These are phyloP conservation scores for Pterobdella sp. DNA, from an alignment of 2,888 invertebrate species.

Conservation along the genomic window DNA sequence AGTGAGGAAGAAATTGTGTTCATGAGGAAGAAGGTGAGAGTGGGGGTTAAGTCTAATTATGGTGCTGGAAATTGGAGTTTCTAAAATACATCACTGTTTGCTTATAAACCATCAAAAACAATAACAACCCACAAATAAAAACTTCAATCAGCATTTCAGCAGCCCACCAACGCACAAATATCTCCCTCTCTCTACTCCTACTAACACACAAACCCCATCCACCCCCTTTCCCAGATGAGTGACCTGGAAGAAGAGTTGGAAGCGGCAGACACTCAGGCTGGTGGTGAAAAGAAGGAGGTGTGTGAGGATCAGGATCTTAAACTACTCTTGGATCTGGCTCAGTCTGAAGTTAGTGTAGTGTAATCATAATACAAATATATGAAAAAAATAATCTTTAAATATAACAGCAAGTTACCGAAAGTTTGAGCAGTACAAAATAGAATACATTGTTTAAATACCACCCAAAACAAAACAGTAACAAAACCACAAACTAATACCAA, in stretches of 20 bases:
- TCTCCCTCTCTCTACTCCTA: not conserved
- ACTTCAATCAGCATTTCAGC: not conserved
- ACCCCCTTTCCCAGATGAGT: conserved; percentile 58
- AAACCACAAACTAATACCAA: not conserved
- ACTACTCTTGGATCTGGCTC: conserved; percentile 75
- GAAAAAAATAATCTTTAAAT: too few relatives aligned
- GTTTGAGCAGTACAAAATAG: too few relatives aligned
- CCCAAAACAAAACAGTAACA: not conserved
- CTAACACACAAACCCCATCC: not conserved
- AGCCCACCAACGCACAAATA: not conserved
- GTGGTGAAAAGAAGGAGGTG: conserved; percentile 62
- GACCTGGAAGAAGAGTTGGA: conserved; percentile 27
- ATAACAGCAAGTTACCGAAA: too few relatives aligned
- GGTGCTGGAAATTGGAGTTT: too few relatives aligned
- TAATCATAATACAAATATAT: not conserved
- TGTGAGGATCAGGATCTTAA: conserved; percentile 70
- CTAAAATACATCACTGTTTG: not conserved
- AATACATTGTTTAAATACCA: not conserved
- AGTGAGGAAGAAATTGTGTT: conserved; percentile 73
- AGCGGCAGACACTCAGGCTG: conserved; percentile 68
- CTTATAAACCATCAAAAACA: conserved; percentile 3
- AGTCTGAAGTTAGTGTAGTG: conserved; percentile 73
- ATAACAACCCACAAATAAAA: not conserved
- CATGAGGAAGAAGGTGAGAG: conserved; percentile 75
- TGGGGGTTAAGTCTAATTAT: conserved; percentile 93